Percentiles rank a stretch among this genome's conserved stretches.
Evolutionary conservation across 2,888 invertebrate genomes (phyloP).

Genomic region (Eilema griseolum): DNA sequence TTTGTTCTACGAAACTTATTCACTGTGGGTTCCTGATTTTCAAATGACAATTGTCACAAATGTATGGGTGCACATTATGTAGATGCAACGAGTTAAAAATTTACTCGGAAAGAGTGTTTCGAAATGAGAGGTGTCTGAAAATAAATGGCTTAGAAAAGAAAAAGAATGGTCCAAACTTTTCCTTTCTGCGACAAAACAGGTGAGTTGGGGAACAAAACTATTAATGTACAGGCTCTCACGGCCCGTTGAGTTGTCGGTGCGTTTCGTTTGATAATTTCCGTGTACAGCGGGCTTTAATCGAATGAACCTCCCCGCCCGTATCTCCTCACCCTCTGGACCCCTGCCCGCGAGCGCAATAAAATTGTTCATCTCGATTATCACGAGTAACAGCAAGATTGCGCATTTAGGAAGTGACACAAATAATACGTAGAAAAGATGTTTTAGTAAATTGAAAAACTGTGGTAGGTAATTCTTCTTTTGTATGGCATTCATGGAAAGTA

Average conservation of each 20-base stretch:
- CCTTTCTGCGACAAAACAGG: conserved; percentile 73
- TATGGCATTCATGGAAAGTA: not conserved
- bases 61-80: conserved; percentile 51
- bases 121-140: conserved; percentile 68
- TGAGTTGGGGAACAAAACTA: conserved; percentile 82
- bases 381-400: conserved; percentile 56
- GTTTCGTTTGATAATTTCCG: conserved; percentile 85
- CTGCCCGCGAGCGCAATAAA: conserved; percentile 67
- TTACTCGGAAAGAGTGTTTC: conserved; percentile 57
- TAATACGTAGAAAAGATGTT: conserved; percentile 27
- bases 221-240: conserved; percentile 81
- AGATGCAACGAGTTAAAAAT: conserved; percentile 60
- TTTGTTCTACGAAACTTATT: conserved; percentile 35
- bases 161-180: conserved; percentile 62
- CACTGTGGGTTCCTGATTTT: conserved; percentile 37
- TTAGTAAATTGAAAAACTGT: not conserved
- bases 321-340: conserved; percentile 31
- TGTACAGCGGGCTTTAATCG: conserved; percentile 84
- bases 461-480: no score
- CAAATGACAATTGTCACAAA: conserved; percentile 54
- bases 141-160: conserved; percentile 62
- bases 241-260: conserved; percentile 81
- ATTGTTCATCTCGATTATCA: conserved; percentile 76
- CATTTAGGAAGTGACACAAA: conserved; percentile 57
- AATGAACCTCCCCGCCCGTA: conserved; percentile 68